Conservation (phyloP, 2,113 vertebrate species). For the Phainopepla nitens region DNA sequence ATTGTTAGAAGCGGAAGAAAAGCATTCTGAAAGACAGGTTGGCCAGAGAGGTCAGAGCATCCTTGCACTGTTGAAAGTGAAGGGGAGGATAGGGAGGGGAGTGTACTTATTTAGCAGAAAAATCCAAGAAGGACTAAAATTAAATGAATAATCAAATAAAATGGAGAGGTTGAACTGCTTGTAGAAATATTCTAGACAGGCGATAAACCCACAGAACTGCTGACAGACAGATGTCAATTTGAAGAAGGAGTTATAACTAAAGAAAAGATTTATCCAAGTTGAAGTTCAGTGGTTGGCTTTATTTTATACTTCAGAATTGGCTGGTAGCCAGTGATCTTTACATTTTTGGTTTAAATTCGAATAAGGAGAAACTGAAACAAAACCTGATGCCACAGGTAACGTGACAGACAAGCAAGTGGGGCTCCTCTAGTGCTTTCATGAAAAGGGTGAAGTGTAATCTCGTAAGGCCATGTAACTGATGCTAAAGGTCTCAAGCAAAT, state of each 20-base stretch:
- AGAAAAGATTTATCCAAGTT: neutral
- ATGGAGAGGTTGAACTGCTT: neutral
- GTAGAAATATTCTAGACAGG: neutral
- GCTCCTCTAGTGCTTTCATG: neutral
- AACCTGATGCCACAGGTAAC: neutral
- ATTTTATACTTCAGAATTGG: neutral
- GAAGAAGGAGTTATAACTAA: neutral
- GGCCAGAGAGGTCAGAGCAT: neutral
- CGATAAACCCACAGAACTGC: neutral
- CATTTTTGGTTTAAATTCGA: neutral
- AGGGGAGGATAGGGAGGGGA: rapidly evolving
- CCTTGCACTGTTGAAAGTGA: neutral
- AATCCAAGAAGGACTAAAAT: neutral
- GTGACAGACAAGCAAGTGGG: neutral
- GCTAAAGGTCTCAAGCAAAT: neutral
- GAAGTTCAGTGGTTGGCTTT: neutral
- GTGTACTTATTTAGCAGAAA: neutral
- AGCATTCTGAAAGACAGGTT: neutral
- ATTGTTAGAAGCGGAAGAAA: neutral
- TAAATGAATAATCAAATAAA: neutral
- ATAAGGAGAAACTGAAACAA: neutral
- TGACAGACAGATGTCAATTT: neutral
- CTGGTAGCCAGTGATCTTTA: neutral
- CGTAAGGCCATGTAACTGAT: neutral
- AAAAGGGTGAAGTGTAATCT: neutral